These are phyloP conservation scores for Aselliscus stoliczkanus DNA, from an alignment of 2,797 vertebrate species.

Conservation along the genomic window DNA sequence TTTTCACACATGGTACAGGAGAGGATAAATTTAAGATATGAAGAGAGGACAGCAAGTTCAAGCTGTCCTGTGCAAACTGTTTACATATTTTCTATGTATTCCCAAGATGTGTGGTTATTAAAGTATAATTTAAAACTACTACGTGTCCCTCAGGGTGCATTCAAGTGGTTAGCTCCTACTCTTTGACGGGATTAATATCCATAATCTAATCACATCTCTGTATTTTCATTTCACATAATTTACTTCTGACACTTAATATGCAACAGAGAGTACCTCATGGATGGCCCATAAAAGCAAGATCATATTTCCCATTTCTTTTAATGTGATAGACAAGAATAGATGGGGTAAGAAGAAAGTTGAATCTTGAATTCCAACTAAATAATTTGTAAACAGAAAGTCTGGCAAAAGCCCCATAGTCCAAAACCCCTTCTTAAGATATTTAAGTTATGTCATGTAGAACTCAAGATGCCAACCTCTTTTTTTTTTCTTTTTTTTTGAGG, in stretches of 20 bases:
- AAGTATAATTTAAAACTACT: background rate
- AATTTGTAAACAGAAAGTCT: conserved; percentile 2
- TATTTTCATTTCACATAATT: conserved; percentile 47
- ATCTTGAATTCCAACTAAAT: background rate
- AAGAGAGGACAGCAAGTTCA: background rate
- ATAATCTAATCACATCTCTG: conserved; percentile 31
- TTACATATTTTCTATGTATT: background rate
- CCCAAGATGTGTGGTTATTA: background rate
- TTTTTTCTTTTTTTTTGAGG: background rate
- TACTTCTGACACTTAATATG: conserved; percentile 54
- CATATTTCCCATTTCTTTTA: conserved; percentile 15
- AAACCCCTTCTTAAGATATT: background rate
- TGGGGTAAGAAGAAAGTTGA: background rate
- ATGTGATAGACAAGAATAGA: background rate
- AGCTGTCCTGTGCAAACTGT: background rate
- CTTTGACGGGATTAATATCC: conserved; percentile 10
- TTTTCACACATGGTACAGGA: background rate
- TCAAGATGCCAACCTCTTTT: background rate
- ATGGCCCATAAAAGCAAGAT: conserved; percentile 34
- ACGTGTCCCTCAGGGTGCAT: background rate
- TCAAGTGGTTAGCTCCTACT: background rate
- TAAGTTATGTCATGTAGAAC: background rate
- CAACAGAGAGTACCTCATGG: conserved; percentile 43
- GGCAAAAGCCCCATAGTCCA: background rate
- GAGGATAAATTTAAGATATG: background rate